Conservation (phyloP, 2,113 vertebrate species). For the Ammodramus savannarum region DNA sequence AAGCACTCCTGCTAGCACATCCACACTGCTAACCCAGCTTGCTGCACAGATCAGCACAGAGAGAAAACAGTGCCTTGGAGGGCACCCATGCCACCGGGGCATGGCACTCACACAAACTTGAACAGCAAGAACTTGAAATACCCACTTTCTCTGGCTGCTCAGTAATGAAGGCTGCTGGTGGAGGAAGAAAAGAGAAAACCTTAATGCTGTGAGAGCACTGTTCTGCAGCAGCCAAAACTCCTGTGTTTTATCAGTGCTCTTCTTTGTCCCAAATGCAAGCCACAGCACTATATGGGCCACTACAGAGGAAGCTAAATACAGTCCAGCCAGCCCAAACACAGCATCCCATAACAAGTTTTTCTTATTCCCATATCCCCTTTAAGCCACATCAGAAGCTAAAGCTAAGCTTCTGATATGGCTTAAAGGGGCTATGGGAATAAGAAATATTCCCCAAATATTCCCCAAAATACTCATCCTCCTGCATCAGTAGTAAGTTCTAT, state of each 20-base stretch:
- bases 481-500: not conserved
- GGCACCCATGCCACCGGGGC: too few species aligned
- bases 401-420: too few species aligned
- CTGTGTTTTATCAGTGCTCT: not conserved
- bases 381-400: not conserved
- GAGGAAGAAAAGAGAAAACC: not conserved
- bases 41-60: accelerated
- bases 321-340: not conserved
- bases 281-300: not conserved
- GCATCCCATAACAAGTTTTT: not conserved
- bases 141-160: not conserved
- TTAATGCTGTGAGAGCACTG: not conserved
- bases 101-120: not conserved
- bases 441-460: too few species aligned
- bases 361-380: not conserved
- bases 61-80: not conserved
- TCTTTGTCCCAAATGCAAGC: not conserved
- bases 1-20: not conserved
- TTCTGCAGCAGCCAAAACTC: not conserved
- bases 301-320: not conserved
- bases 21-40: not conserved
- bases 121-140: not conserved
- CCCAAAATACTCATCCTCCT: not conserved
- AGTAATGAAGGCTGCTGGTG: not conserved
- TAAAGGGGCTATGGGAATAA: too few species aligned